Conservation (phyloP, 2,888 invertebrate species). For the Auanema freiburgensis region DNA sequence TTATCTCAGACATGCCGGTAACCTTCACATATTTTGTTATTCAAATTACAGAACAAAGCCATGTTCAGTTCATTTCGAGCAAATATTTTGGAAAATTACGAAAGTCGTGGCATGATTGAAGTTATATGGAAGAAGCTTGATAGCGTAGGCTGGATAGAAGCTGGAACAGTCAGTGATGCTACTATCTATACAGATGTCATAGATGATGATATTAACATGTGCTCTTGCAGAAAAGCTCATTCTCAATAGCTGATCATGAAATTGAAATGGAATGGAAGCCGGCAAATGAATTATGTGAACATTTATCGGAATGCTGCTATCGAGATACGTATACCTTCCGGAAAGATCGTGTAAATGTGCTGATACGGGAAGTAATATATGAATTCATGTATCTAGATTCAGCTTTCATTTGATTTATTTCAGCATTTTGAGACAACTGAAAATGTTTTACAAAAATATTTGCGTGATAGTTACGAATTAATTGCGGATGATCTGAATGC, state of each 20-base stretch:
- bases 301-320: too few relatives aligned
- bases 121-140: constrained; percentile 23
- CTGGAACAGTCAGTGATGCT: constrained; percentile 3
- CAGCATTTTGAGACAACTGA: too few relatives aligned
- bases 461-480: too few relatives aligned
- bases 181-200: too few relatives aligned
- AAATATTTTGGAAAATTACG: constrained; percentile 19
- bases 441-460: too few relatives aligned
- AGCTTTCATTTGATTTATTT: too few relatives aligned
- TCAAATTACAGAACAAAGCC: too few relatives aligned
- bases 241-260: constrained; percentile 10
- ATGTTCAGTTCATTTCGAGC: constrained; percentile 22
- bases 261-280: constrained; percentile 11
- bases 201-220: background rate
- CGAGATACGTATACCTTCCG: too few relatives aligned
- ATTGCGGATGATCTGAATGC: too few relatives aligned
- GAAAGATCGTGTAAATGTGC: too few relatives aligned
- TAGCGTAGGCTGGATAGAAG: constrained; percentile 10
- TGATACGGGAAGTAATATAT: too few relatives aligned
- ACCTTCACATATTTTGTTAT: constrained; percentile 1
- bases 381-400: too few relatives aligned
- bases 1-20: constrained; percentile 24
- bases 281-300: constrained; percentile 1
- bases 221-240: constrained; percentile 11
- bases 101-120: constrained; percentile 21